Percentiles rank a stretch among this genome's conserved stretches.
phyloP scores from a whole-genome alignment of 2,888 invertebrate genomes.

The Lordiphosa andalusiaca region DNA sequence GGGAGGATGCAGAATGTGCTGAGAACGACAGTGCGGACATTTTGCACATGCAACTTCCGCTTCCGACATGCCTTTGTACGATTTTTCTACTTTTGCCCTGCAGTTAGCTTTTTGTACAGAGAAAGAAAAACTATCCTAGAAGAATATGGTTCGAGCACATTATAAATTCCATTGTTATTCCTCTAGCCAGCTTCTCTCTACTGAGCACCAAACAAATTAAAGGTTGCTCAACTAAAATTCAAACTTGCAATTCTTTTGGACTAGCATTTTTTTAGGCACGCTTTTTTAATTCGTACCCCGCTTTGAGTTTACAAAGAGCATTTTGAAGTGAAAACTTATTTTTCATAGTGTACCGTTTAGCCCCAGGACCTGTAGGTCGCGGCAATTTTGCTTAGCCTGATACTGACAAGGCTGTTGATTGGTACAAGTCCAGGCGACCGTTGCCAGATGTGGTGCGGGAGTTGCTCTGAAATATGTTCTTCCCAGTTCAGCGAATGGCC shows the following conservation, averaged over 20 bases:
- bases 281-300: no score
- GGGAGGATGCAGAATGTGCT: constrained; percentile 2
- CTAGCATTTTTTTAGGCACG: no score
- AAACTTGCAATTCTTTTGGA: no score
- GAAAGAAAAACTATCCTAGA: not conserved
- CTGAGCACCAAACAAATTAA: no score
- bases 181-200: no score
- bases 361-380: constrained; percentile 37
- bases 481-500: constrained; percentile 8
- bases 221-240: no score
- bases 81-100: constrained; percentile 7
- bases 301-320: no score
- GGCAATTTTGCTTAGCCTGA: constrained; percentile 45
- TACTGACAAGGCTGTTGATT: constrained; percentile 65
- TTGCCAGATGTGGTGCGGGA: constrained; percentile 32
- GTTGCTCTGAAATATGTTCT: not conserved
- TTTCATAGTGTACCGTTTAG: constrained; percentile 45
- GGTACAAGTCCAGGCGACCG: constrained; percentile 37
- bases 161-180: no score
- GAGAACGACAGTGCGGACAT: constrained; percentile 35
- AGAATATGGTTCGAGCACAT: no score
- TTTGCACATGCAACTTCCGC: constrained; percentile 70
- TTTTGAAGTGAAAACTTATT: not conserved
- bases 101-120: constrained; percentile 1
- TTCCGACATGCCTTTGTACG: constrained; percentile 67